These are phyloP conservation scores for Hirtodrosophila cameraria DNA, from an alignment of 2,888 invertebrate genomes.

Conservation along the genomic window DNA sequence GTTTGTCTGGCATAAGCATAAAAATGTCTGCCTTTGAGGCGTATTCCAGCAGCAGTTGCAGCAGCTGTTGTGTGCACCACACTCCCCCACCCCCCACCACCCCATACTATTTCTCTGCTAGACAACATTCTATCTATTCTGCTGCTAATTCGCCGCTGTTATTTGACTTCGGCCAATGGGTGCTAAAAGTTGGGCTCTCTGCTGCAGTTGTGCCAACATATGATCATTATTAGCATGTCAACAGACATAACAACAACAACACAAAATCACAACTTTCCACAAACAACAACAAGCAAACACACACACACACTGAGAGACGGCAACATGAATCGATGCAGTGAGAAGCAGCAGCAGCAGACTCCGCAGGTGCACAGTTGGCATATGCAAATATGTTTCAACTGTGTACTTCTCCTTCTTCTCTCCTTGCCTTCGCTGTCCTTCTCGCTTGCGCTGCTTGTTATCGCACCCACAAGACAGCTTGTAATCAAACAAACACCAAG, in stretches of 20 bases:
- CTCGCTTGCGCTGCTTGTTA: conserved; percentile 21
- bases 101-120: no score
- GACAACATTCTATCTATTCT: background rate
- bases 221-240: conserved; percentile 76
- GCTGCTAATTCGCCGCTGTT: conserved; percentile 68
- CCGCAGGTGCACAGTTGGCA: conserved; percentile 55
- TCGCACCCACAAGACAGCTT: conserved; percentile 63
- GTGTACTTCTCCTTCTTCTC: background rate
- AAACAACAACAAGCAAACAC: conserved; percentile 36
- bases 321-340: conserved; percentile 57
- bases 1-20: conserved; percentile 73
- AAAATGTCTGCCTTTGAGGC: conserved; percentile 58
- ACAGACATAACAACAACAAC: conserved; percentile 43
- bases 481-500: conserved; percentile 63
- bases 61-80: conserved; percentile 17
- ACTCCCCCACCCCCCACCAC: no score
- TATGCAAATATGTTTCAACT: conserved; percentile 56
- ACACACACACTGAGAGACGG: conserved; percentile 40
- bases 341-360: conserved; percentile 21
- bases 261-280: conserved; percentile 74
- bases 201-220: conserved; percentile 66
- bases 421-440: background rate
- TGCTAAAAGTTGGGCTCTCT: conserved; percentile 60
- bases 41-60: conserved; percentile 47
- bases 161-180: conserved; percentile 55